Evolutionary conservation across 2,797 vertebrate species (phyloP), one percentile per base, ranked within the genome.

Genomic region (Sphenodon punctatus): DNA sequence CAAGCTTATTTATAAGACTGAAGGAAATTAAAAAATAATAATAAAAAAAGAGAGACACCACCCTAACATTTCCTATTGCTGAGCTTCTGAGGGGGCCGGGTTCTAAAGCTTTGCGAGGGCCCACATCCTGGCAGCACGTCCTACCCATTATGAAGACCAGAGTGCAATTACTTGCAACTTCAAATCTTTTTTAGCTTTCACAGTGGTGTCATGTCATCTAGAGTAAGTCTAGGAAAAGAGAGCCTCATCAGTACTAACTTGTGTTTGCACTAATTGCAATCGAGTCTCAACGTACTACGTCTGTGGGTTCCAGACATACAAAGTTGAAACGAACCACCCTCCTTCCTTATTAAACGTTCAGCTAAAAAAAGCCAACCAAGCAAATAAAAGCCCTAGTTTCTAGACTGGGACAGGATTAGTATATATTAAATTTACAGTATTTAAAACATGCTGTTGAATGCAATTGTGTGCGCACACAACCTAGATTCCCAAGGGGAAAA

Each of bases 41-140:
- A 90, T 93, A 90, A 94, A 93, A n/a, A n/a, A n/a, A n/a, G n/a
- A n/a, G n/a, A n/a, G n/a, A n/a, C n/a, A 71, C 30, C 36, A 22
- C 14, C 34, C 25, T 86, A 91, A 88, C 92, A 88, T 86, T 90
- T 94, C 84, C 68, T 95, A 95, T 95, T 95, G 94, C 93, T 95
- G 93, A 94, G 78, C 59, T 92, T 92, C 85, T 30, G 73, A 92
- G 83, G 93, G 95, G 93, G 87, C 25, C 92, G 87, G 82, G 85
- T 89, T 92, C 80, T 87, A 68, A 84, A 84, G 85, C 90, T 92
- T 80, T 92, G 90, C 89, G 90, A 88, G 63, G 49, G 87, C 83
- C 82, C 86, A 86, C 42, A 69, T 91, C 77, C 87, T 90, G 85
- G 91, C 87, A 94, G 90, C 92, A 91, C 92, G 92, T 75, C 86